Evolutionary conservation across 2,113 vertebrate genomes (phyloP).

Genomic region (Grus americana): DNA sequence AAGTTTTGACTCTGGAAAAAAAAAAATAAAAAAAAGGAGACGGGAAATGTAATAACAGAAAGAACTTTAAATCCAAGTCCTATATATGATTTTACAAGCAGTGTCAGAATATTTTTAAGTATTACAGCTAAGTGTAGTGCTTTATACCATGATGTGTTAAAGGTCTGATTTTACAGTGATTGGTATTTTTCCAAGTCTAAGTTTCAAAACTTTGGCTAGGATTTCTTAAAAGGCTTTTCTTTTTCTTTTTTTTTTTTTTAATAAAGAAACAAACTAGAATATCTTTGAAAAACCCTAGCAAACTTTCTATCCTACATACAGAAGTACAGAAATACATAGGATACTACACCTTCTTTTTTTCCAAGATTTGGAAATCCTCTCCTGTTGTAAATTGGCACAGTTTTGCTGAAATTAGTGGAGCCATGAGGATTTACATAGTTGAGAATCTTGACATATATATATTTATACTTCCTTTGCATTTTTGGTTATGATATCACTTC

Average conservation of each 20-base stretch:
- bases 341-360: not conserved
- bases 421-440: not conserved
- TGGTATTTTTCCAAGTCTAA: not conserved
- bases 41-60: conserved; percentile 22
- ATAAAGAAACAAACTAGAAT: not conserved
- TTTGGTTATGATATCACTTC: not conserved
- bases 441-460: not conserved
- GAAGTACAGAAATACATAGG: not conserved
- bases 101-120: not conserved
- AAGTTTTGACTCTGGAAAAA: not conserved
- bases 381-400: not conserved
- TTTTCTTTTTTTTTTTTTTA: not conserved
- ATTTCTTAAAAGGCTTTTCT: not conserved
- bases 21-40: not conserved
- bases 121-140: not conserved
- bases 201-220: not conserved
- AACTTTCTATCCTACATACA: not conserved
- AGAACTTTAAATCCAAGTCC: not conserved
- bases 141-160: not conserved
- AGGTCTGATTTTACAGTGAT: not conserved
- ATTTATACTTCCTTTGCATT: not conserved
- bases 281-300: not conserved
- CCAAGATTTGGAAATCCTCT: not conserved
- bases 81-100: not conserved
- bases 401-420: not conserved